Percentiles rank a stretch among this genome's conserved stretches.
Evolutionary conservation across 2,797 vertebrate species (phyloP).

Genomic region (Arnoldichthys spilopterus): DNA sequence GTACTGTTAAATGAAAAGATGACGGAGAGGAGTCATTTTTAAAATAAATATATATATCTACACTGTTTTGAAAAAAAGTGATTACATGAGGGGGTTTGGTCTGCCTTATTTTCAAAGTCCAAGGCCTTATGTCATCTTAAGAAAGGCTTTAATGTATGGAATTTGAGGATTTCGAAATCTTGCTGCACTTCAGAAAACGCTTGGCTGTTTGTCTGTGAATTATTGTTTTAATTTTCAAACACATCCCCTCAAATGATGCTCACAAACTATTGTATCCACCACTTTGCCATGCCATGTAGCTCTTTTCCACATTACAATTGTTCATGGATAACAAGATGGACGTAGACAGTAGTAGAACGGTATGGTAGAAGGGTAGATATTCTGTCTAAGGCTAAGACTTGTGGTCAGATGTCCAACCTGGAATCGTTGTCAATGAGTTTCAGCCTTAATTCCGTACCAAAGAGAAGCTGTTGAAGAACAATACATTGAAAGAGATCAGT

Average conservation of each 20-base stretch:
- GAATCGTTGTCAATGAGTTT: conserved; percentile 64
- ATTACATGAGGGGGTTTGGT: conserved; percentile 71
- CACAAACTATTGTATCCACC: not conserved
- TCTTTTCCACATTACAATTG: conserved; percentile 66
- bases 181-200: conserved; percentile 74
- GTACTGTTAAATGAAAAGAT: conserved; percentile 78
- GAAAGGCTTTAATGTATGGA: conserved; percentile 71
- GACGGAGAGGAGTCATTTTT: conserved; percentile 37
- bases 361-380: conserved; percentile 65
- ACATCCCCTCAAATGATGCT: conserved; percentile 14
- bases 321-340: conserved; percentile 2
- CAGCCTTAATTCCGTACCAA: conserved; percentile 82
- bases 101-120: conserved; percentile 82
- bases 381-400: conserved; percentile 48
- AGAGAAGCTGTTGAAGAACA: conserved; percentile 74
- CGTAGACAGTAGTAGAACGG: conserved; percentile 61
- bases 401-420: conserved; percentile 63
- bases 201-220: conserved; percentile 64
- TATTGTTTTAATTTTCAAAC: conserved; percentile 36
- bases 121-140: conserved; percentile 77
- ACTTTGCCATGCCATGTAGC: conserved; percentile 47
- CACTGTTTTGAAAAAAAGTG: conserved; percentile 67
- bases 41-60: conserved; percentile 63
- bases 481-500: conserved; percentile 68
- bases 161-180: conserved; percentile 71